These are phyloP conservation scores for Crioceris asparagi DNA, from an alignment of 2,888 invertebrate genomes.

Conservation along the genomic window DNA sequence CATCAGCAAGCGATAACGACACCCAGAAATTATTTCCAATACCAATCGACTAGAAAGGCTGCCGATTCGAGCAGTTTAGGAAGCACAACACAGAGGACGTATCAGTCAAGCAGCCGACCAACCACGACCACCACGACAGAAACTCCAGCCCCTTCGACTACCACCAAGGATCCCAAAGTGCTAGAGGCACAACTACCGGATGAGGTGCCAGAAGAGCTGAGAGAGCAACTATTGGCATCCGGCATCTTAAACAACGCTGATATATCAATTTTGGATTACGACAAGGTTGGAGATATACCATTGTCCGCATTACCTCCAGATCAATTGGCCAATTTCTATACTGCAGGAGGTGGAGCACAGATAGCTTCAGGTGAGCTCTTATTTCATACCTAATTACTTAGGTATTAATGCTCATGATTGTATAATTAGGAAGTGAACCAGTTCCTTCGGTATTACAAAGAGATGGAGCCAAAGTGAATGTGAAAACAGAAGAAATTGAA, in stretches of 20 bases:
- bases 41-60: conserved; percentile 13
- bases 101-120: conserved; percentile 32
- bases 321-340: conserved; percentile 76
- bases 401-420: not conserved
- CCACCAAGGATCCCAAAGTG: conserved; percentile 43
- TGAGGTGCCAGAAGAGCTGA: conserved; percentile 78
- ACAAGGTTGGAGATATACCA: conserved; percentile 77
- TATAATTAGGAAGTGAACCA: conserved; percentile 45
- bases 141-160: conserved; percentile 37
- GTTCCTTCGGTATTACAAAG: conserved; percentile 55
- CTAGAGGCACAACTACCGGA: conserved; percentile 59
- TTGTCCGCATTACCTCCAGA: conserved; percentile 75
- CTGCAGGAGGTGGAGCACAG: conserved; percentile 58
- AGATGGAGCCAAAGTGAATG: conserved; percentile 47
- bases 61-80: conserved; percentile 17
- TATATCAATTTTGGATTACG: conserved; percentile 78
- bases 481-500: conserved; percentile 25
- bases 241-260: conserved; percentile 81
- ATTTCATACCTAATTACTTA: not conserved
- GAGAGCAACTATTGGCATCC: conserved; percentile 71
- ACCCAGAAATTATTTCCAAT: conserved; percentile 9
- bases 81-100: conserved; percentile 9
- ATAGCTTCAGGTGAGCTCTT: conserved; percentile 16
- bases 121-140: conserved; percentile 41
- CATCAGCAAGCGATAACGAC: conserved; percentile 27